phyloP scores from a whole-genome alignment of 2,797 vertebrate genomes.

The Paratrypauchen microcephalus region DNA sequence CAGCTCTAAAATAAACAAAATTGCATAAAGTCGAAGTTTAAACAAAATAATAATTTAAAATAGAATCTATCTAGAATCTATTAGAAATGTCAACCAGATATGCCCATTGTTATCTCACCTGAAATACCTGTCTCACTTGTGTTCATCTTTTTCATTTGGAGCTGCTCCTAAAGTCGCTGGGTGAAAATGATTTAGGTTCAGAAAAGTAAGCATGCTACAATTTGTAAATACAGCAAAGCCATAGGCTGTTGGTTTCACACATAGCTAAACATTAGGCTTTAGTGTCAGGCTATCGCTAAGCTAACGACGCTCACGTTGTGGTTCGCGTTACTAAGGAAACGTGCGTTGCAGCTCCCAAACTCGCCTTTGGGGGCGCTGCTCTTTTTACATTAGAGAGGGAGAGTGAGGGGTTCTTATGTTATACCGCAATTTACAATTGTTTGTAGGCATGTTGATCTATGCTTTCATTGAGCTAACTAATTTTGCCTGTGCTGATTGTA shows the following conservation, averaged over 20 bases:
- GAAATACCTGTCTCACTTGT: not conserved
- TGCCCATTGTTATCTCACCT: not conserved
- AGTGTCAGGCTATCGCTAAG: not conserved
- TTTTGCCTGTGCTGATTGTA: too few relatives aligned
- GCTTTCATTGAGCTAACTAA: too few relatives aligned
- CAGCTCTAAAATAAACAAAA: not conserved
- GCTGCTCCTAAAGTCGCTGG: not conserved
- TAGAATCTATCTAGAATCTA: not conserved
- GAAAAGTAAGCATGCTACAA: not conserved
- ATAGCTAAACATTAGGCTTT: not conserved
- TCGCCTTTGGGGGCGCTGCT: not conserved
- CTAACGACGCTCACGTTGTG: not conserved
- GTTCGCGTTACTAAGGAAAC: slow-evolving; percentile 61
- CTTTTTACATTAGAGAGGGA: not conserved
- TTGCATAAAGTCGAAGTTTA: not conserved
- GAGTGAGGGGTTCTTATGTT: not conserved
- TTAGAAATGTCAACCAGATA: not conserved
- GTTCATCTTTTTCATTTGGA: not conserved
- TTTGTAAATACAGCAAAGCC: not conserved
- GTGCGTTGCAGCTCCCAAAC: not conserved
- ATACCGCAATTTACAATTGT: too few relatives aligned
- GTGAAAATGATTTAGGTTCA: not conserved
- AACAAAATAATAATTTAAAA: not conserved
- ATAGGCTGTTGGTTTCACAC: not conserved
- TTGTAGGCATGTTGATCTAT: too few relatives aligned